phyloP scores from a whole-genome alignment of 2,888 invertebrate species.

The Mythimna ferrago region DNA sequence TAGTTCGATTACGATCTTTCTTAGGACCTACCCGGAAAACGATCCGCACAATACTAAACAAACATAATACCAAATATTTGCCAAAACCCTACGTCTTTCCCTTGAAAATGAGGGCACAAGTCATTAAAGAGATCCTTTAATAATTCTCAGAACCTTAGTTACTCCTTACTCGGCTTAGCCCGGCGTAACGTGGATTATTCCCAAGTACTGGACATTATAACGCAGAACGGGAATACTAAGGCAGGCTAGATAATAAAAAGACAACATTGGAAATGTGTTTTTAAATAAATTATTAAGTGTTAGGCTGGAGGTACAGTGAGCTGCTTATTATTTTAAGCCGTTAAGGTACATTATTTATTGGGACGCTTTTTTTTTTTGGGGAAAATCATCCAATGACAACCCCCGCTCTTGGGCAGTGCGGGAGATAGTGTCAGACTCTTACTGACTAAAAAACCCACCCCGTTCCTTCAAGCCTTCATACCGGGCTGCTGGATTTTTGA shows the following conservation, averaged over 20 bases:
- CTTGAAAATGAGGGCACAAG: constrained; percentile 19
- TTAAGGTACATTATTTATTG: too few relatives aligned
- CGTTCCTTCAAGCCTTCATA: too few relatives aligned
- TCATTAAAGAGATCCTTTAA: constrained; percentile 42
- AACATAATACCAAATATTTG: constrained; percentile 7
- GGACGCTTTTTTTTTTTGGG: too few relatives aligned
- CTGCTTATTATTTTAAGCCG: not conserved
- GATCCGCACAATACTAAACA: too few relatives aligned
- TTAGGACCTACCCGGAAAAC: too few relatives aligned
- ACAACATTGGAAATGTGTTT: constrained; percentile 68
- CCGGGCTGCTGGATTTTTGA: too few relatives aligned
- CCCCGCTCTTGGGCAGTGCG: too few relatives aligned
- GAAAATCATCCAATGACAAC: too few relatives aligned
- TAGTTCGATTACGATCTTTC: too few relatives aligned
- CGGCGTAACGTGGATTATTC: constrained; percentile 38
- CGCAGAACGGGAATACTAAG: constrained; percentile 49
- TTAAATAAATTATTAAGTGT: constrained; percentile 66
- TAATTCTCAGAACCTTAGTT: constrained; percentile 41
- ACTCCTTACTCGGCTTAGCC: constrained; percentile 6
- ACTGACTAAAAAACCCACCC: too few relatives aligned
- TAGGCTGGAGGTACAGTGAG: constrained; percentile 22
- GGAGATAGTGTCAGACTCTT: too few relatives aligned
- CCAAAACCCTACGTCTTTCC: constrained; percentile 1
- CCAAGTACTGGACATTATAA: constrained; percentile 40
- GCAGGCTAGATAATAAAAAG: constrained; percentile 63